A percentile compares a stretch with the other conserved stretches of the same genome.
Conservation (phyloP, 2,797 vertebrate genomes). For the Tamandua tetradactyla region DNA sequence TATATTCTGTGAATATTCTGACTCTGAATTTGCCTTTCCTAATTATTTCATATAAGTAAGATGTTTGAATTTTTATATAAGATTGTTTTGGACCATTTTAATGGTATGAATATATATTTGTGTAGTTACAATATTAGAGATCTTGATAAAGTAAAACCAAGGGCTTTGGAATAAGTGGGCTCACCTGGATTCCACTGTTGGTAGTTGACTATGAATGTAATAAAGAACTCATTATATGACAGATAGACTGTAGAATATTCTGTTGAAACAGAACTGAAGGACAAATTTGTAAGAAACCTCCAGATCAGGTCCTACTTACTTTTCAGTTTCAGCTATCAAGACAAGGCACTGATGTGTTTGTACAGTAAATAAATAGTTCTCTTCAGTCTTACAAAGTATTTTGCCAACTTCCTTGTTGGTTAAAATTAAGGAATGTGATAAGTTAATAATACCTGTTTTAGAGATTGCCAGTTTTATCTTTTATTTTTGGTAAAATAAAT, state of each 20-base stretch:
- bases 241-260: neutral
- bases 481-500: too few relatives aligned
- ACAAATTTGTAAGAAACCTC: neutral
- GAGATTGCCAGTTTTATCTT: constrained; percentile 15
- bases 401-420: neutral
- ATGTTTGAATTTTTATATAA: neutral
- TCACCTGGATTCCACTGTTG: neutral
- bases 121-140: neutral
- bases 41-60: too few relatives aligned
- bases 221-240: neutral
- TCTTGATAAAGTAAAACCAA: constrained; percentile 20
- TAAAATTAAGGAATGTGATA: constrained; percentile 22
- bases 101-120: neutral
- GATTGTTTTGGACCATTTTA: constrained; percentile 16
- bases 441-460: constrained; percentile 35
- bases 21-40: too few relatives aligned
- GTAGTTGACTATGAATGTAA: neutral
- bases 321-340: constrained; percentile 19
- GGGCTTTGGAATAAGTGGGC: neutral
- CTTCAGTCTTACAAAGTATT: neutral
- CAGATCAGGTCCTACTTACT: constrained; percentile 20
- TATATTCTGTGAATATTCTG: too few relatives aligned
- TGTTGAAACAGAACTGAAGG: constrained; percentile 25
- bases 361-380: neutral
- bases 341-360: neutral